Percentiles rank a stretch among this genome's conserved stretches.
phyloP scores from a whole-genome alignment of 1,140 invertebrate genomes.

The Orchesella cincta region DNA sequence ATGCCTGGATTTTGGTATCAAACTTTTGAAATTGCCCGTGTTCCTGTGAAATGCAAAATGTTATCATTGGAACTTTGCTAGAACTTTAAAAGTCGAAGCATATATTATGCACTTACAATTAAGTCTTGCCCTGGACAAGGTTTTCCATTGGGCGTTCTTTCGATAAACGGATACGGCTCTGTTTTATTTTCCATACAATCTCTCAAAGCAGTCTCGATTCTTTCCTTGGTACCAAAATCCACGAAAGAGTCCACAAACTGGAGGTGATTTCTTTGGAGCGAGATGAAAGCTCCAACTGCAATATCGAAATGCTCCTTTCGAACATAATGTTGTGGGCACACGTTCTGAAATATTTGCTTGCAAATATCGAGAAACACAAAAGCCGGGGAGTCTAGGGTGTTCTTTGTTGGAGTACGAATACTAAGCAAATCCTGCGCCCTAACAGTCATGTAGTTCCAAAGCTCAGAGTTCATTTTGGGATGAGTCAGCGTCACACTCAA shows the following conservation, averaged over 20 bases:
- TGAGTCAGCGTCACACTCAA: not conserved
- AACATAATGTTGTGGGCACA: slow-evolving; percentile 33
- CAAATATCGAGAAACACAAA: slow-evolving; percentile 11
- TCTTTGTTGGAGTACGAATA: not conserved
- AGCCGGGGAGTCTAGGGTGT: not conserved
- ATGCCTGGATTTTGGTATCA: no score
- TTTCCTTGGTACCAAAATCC: not conserved
- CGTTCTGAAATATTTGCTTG: slow-evolving; percentile 28
- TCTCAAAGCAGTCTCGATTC: not conserved
- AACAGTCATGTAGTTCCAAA: slow-evolving; percentile 20
- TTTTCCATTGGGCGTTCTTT: not conserved
- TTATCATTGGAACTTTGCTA: no score
- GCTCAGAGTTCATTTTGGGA: slow-evolving; percentile 12
- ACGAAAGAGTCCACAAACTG: not conserved
- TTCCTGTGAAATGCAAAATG: no score
- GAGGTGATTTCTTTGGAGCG: not conserved
- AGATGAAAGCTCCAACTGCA: slow-evolving; percentile 7
- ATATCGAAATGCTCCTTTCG: slow-evolving; percentile 13
- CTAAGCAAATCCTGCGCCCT: not conserved
- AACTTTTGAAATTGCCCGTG: no score
- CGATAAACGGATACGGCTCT: slow-evolving; percentile 5
- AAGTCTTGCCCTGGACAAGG: no score
- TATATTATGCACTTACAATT: no score
- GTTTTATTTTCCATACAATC: not conserved
- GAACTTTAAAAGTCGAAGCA: no score